These are phyloP conservation scores for Apostichopus californicus DNA, from an alignment of 35 echinoderm and acorn worm species.

Conservation along the genomic window DNA sequence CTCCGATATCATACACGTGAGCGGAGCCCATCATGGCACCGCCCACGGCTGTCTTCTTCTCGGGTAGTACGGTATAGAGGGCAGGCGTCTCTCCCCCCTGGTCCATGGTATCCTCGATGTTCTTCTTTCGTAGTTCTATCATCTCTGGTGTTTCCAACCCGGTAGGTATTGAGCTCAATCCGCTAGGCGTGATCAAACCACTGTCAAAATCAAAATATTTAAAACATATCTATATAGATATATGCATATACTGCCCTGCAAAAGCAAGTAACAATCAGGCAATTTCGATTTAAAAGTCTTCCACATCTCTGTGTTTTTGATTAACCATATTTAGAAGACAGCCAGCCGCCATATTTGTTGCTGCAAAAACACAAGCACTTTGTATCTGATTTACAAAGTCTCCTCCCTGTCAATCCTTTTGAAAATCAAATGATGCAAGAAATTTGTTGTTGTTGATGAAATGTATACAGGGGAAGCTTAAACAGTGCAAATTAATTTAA, in stretches of 20 bases:
- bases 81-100: conserved; percentile 90
- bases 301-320: no score
- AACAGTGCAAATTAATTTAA: no score
- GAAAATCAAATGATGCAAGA: no score
- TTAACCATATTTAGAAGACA: no score
- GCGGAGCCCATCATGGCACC: conserved; percentile 96
- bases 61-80: conserved; percentile 91
- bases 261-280: not conserved
- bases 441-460: no score
- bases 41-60: conserved; percentile 82
- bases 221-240: no score
- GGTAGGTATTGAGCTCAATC: conserved; percentile 85
- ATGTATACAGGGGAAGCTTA: no score
- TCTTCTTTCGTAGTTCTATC: conserved; percentile 96
- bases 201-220: conserved; percentile 35
- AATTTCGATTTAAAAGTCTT: no score
- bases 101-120: conserved; percentile 97
- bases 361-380: no score
- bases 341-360: no score
- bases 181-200: conserved; percentile 93
- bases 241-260: not conserved
- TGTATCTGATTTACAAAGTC: no score
- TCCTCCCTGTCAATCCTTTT: no score
- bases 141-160: conserved; percentile 99
- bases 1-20: conserved; percentile 90